Evolutionary conservation across 1,140 invertebrate species (phyloP).

Genomic region (Drosophila cardini): DNA sequence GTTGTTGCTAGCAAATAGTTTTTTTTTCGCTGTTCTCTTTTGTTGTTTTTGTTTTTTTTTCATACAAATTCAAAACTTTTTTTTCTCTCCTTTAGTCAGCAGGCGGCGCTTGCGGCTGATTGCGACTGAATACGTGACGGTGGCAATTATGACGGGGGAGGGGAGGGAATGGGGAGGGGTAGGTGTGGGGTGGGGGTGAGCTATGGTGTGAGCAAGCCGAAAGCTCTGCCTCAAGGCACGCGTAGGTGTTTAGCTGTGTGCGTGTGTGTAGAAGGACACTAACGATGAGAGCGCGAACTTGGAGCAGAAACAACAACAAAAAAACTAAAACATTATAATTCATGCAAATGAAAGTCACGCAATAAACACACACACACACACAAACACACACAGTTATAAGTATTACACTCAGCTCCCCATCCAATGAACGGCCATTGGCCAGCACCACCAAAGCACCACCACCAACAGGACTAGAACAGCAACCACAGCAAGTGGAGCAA

Average conservation of each 20-base stretch:
- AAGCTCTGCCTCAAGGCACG: conserved; percentile 40
- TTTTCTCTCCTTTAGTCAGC: conserved; percentile 37
- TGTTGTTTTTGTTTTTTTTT: conserved; percentile 36
- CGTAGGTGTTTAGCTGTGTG: conserved; percentile 46
- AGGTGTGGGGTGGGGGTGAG: too few relatives aligned
- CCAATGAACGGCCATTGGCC: conserved; percentile 64
- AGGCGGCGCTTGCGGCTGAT: conserved; percentile 41
- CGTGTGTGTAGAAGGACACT: conserved; percentile 62
- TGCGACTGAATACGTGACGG: conserved; percentile 35
- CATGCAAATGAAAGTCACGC: conserved; percentile 84
- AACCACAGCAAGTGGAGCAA: neutral
- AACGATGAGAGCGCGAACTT: conserved; percentile 45
- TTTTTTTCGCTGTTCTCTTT: conserved; percentile 30
- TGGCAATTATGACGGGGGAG: conserved; percentile 61
- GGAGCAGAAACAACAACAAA: conserved; percentile 56
- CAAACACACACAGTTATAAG: conserved; percentile 8
- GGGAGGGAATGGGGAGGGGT: conserved; percentile 29
- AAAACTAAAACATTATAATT: conserved; percentile 45
- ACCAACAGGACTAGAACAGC: neutral
- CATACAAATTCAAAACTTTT: conserved; percentile 57
- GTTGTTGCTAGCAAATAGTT: conserved; percentile 39
- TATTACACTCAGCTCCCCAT: conserved; percentile 23
- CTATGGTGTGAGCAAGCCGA: too few relatives aligned
- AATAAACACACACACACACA: conserved; percentile 47
- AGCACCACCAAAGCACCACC: neutral